These are phyloP conservation scores for Mamestra configurata DNA, from an alignment of 1,140 invertebrate genomes.

Conservation along the genomic window DNA sequence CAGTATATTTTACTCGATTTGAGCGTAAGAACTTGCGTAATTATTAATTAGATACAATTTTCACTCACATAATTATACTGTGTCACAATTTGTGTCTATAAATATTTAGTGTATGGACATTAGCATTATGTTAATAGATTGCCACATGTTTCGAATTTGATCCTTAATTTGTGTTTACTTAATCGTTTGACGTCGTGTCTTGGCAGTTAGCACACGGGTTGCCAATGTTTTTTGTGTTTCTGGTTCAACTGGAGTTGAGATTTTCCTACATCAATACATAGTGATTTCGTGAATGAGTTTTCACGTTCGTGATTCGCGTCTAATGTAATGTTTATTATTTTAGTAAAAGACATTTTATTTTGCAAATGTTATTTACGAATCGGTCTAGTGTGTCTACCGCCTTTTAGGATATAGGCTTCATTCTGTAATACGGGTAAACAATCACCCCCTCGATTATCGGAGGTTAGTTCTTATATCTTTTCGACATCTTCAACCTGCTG, in stretches of 20 bases:
- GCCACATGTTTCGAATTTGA: slow-evolving; percentile 3
- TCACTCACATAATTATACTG: neutral
- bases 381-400: too few relatives aligned
- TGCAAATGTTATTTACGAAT: too few relatives aligned
- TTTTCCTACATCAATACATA: neutral
- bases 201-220: slow-evolving; percentile 18
- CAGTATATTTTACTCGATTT: too few relatives aligned
- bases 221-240: neutral
- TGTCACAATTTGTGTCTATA: neutral
- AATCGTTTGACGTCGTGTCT: slow-evolving; percentile 32
- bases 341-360: too few relatives aligned
- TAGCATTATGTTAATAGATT: slow-evolving; percentile 6
- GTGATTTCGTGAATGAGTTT: neutral
- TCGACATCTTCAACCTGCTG: too few relatives aligned
- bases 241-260: neutral
- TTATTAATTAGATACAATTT: neutral
- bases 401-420: too few relatives aligned
- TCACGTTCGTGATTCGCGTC: neutral
- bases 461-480: too few relatives aligned
- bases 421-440: too few relatives aligned
- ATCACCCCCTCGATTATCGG: too few relatives aligned
- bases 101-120: slow-evolving; percentile 3
- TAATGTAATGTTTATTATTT: too few relatives aligned
- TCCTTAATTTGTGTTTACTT: slow-evolving; percentile 15
- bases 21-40: too few relatives aligned